A percentile compares a stretch with the other conserved stretches of the same genome.
Evolutionary conservation across 2,888 invertebrate genomes (phyloP).

Genomic region (Hemaris fuciformis): DNA sequence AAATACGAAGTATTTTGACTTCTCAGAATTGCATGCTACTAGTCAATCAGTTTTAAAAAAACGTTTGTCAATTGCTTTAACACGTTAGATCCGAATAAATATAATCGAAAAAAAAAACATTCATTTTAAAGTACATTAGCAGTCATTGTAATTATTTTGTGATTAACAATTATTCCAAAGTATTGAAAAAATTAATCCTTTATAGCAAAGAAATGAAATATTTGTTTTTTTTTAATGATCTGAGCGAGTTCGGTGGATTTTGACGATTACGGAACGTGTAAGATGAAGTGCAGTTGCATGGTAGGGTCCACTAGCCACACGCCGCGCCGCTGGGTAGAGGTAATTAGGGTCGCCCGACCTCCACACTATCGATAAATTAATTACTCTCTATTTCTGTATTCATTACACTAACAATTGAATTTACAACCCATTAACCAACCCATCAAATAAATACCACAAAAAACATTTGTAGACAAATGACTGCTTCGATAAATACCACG

Average conservation of each 20-base stretch:
- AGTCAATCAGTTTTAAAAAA: no score
- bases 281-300: slow-evolving; percentile 1
- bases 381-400: neutral
- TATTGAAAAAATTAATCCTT: no score
- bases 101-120: no score
- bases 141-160: no score
- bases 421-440: neutral
- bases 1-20: no score
- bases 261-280: neutral
- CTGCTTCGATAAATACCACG: neutral
- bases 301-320: neutral
- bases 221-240: neutral
- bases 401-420: neutral
- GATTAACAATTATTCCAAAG: no score
- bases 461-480: neutral
- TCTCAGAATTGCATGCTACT: no score
- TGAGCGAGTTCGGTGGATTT: neutral
- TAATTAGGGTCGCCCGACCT: neutral
- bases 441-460: neutral
- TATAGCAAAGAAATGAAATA: no score
- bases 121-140: no score
- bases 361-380: neutral
- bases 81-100: no score
- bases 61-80: no score
- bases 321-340: neutral